Conservation (phyloP, 1,140 invertebrate genomes). For the Lordiphosa collinella region DNA sequence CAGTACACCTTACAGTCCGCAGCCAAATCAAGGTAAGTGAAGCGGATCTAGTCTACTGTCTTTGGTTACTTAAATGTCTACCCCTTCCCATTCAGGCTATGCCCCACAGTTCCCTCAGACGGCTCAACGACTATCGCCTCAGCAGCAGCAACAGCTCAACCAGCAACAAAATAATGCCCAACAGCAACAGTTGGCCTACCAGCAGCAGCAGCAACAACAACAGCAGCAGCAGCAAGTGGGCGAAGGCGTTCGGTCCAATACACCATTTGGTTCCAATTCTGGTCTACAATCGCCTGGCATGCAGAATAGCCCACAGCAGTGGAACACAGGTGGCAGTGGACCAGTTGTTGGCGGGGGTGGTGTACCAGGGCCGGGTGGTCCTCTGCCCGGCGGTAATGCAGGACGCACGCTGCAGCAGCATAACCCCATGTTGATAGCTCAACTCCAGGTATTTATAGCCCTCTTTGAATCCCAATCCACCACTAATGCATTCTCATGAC, state of each 20-base stretch:
- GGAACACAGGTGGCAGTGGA: slow-evolving; percentile 24
- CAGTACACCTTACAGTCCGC: slow-evolving; percentile 72
- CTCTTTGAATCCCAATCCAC: background rate
- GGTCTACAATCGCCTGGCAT: slow-evolving; percentile 68
- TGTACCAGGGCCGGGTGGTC: slow-evolving; percentile 30
- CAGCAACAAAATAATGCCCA: slow-evolving; percentile 56
- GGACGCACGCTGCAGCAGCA: slow-evolving; percentile 82
- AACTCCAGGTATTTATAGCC: slow-evolving; percentile 83
- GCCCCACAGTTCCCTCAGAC: slow-evolving; percentile 63
- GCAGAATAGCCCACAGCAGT: slow-evolving; percentile 63
- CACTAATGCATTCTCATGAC: slow-evolving; percentile 31
- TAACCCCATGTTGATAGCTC: slow-evolving; percentile 90
- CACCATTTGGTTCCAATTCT: slow-evolving; percentile 49
- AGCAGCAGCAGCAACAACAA: slow-evolving; percentile 52
- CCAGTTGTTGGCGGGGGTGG: slow-evolving; percentile 17
- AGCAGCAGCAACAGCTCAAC: slow-evolving; percentile 57
- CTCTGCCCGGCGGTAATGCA: slow-evolving; percentile 43
- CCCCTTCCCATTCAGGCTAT: slow-evolving; percentile 44
- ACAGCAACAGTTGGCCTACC: slow-evolving; percentile 70
- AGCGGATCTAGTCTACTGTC: too few species aligned
- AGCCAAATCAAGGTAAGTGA: slow-evolving; percentile 75
- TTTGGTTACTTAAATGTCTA: too few species aligned
- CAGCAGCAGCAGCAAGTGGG: slow-evolving; percentile 67
- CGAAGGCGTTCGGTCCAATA: slow-evolving; percentile 52
- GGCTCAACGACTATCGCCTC: slow-evolving; percentile 67